Evolutionary conservation across 2,797 vertebrate genomes (phyloP).

Genomic region (Sorex maritimensis): DNA sequence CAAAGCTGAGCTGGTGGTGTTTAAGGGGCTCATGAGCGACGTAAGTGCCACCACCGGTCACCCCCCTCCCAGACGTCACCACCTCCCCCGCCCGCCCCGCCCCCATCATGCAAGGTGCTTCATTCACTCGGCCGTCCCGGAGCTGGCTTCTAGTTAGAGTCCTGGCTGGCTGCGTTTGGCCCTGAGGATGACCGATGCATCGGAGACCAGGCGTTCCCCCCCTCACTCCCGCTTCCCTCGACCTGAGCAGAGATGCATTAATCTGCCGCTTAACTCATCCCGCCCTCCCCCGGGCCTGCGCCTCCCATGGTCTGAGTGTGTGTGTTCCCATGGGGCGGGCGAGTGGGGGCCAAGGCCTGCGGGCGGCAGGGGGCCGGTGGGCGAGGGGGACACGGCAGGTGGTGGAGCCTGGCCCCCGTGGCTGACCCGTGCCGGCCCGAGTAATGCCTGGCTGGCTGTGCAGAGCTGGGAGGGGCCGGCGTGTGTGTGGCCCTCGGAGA

Average conservation of each 20-base stretch:
- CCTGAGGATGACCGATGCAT: slow-evolving; percentile 86
- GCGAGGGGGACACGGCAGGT: background rate
- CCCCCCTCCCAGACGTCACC: slow-evolving; percentile 1
- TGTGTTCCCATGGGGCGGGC: background rate
- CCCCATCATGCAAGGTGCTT: slow-evolving; percentile 87
- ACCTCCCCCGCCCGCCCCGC: background rate
- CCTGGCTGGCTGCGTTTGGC: slow-evolving; percentile 89
- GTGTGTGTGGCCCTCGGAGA: background rate
- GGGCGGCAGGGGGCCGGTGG: background rate
- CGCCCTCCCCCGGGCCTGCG: slow-evolving; percentile 32
- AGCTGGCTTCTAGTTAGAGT: slow-evolving; percentile 89
- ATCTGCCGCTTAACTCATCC: slow-evolving; percentile 89
- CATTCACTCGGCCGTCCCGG: slow-evolving; percentile 80
- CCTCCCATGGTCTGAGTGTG: slow-evolving; percentile 41
- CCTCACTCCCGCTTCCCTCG: slow-evolving; percentile 83
- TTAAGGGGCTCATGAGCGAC: slow-evolving; percentile 98
- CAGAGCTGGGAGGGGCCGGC: background rate
- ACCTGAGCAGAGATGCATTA: slow-evolving; percentile 91
- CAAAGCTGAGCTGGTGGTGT: slow-evolving; percentile 98
- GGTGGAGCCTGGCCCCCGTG: background rate
- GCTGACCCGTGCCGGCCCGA: background rate
- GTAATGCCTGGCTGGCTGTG: background rate
- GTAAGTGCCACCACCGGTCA: slow-evolving; percentile 92
- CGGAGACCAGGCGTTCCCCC: slow-evolving; percentile 77
- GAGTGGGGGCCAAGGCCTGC: background rate